These are phyloP conservation scores for Kradibia gibbosae DNA, from an alignment of 1,140 invertebrate genomes.

Conservation along the genomic window DNA sequence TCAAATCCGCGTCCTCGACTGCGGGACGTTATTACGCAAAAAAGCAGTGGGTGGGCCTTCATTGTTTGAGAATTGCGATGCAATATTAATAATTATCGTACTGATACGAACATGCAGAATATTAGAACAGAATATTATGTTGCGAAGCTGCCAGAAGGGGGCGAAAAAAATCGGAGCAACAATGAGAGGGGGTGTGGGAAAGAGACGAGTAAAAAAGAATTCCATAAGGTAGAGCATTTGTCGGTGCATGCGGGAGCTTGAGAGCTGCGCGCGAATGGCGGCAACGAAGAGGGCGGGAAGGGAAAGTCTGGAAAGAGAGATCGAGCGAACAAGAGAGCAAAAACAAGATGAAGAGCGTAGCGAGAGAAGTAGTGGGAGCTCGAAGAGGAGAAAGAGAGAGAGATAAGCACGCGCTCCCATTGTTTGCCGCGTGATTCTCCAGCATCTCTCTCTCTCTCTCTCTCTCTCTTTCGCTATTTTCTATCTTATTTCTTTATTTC, in stretches of 20 bases:
- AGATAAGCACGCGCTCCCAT: background rate
- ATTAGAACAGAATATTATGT: slow-evolving; percentile 20
- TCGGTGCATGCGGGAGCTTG: slow-evolving; percentile 30
- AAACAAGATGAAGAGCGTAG: slow-evolving; percentile 17
- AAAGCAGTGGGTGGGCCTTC: background rate
- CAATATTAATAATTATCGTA: slow-evolving; percentile 37
- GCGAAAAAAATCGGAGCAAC: slow-evolving; percentile 50
- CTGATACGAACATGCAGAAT: background rate
- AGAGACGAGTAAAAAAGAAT: slow-evolving; percentile 55
- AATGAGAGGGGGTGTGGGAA: slow-evolving; percentile 42
- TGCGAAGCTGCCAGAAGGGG: background rate
- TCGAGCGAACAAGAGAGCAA: slow-evolving; percentile 54
- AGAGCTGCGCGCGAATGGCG: slow-evolving; percentile 44
- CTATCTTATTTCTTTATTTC: slow-evolving; percentile 49
- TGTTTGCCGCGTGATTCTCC: slow-evolving; percentile 62
- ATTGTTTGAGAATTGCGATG: background rate
- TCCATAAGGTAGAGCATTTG: slow-evolving; percentile 54
- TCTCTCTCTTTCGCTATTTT: slow-evolving; percentile 40
- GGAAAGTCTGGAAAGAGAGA: slow-evolving; percentile 43
- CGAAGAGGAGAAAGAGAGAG: slow-evolving; percentile 59
- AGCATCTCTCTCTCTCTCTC: slow-evolving; percentile 46
- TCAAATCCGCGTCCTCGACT: background rate
- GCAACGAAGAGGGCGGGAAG: slow-evolving; percentile 27
- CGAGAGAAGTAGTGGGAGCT: slow-evolving; percentile 32
- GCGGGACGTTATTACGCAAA: background rate